A percentile compares a stretch with the other conserved stretches of the same genome.
These are phyloP conservation scores for Apamea anceps DNA, from an alignment of 2,888 invertebrate genomes.

Conservation along the genomic window DNA sequence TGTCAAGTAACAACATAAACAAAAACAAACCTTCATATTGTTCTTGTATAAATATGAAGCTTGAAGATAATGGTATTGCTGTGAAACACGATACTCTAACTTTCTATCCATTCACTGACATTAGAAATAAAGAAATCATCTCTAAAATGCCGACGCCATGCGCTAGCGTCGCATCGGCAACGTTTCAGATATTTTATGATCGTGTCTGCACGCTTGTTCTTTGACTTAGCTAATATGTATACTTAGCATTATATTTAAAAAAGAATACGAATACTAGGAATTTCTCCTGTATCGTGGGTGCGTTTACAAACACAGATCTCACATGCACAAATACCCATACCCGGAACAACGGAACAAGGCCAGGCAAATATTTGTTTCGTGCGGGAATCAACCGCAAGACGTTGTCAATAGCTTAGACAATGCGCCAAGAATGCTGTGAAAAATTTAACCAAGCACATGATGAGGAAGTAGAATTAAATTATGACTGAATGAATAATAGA, in stretches of 20 bases:
- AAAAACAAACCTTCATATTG: background rate
- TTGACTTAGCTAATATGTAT: background rate
- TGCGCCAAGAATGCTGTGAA: constrained; percentile 22
- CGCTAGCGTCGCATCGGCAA: constrained; percentile 15
- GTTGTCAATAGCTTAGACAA: constrained; percentile 24
- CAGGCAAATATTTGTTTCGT: constrained; percentile 32
- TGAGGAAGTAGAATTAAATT: constrained; percentile 27
- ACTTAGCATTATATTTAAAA: background rate
- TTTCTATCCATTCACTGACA: constrained; percentile 49
- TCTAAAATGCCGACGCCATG: background rate
- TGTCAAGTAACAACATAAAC: background rate
- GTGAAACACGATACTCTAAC: constrained; percentile 52
- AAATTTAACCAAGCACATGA: background rate
- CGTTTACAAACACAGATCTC: constrained; percentile 39
- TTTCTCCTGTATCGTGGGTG: constrained; percentile 37
- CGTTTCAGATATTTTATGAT: constrained; percentile 4
- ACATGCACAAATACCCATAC: constrained; percentile 29
- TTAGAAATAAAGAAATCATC: constrained; percentile 50
- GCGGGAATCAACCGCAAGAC: constrained; percentile 38
- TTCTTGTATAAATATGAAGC: constrained; percentile 19
- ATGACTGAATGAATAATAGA: background rate
- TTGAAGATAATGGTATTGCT: constrained; percentile 16
- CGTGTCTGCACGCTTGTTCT: constrained; percentile 16
- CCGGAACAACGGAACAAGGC: constrained; percentile 49
- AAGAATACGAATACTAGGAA: background rate